Evolutionary conservation across 2,888 invertebrate genomes (phyloP).

Genomic region (Eurytoma californica): DNA sequence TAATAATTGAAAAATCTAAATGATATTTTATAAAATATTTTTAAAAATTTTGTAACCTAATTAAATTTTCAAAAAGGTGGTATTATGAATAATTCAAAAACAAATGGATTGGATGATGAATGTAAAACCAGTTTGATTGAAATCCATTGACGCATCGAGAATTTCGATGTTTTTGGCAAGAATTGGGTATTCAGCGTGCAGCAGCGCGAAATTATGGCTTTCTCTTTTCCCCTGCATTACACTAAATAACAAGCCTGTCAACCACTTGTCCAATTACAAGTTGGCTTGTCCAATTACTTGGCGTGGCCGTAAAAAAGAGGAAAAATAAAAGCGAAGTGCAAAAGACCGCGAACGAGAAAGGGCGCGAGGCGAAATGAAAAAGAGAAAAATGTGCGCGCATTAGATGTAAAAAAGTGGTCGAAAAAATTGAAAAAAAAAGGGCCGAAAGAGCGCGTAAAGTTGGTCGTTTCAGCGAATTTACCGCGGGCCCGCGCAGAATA

Average conservation of each 20-base stretch:
- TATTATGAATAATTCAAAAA: too few species aligned
- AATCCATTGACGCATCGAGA: too few species aligned
- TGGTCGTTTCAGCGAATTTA: constrained; percentile 53
- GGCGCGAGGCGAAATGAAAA: too few species aligned
- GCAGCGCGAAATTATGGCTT: constrained; percentile 31
- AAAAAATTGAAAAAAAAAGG: constrained; percentile 21
- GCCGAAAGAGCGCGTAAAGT: constrained; percentile 43
- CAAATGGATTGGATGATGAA: too few species aligned
- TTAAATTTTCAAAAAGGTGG: too few species aligned
- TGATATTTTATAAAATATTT: too few species aligned
- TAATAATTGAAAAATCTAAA: too few species aligned
- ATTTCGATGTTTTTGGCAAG: not conserved
- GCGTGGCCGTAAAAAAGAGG: not conserved
- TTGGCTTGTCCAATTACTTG: constrained; percentile 48
- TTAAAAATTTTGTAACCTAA: too few species aligned
- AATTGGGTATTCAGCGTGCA: not conserved
- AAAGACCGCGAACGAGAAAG: constrained; percentile 28
- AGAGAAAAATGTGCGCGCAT: constrained; percentile 25
- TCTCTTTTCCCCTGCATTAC: constrained; percentile 30
- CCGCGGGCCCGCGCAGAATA: constrained; percentile 27
- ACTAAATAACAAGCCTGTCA: constrained; percentile 53
- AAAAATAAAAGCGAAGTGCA: constrained; percentile 32
- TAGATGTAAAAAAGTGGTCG: not conserved
- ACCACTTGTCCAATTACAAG: constrained; percentile 52
- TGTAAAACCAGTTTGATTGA: too few species aligned